phyloP scores from a whole-genome alignment of 2,797 vertebrate genomes.

The Huso huso region DNA sequence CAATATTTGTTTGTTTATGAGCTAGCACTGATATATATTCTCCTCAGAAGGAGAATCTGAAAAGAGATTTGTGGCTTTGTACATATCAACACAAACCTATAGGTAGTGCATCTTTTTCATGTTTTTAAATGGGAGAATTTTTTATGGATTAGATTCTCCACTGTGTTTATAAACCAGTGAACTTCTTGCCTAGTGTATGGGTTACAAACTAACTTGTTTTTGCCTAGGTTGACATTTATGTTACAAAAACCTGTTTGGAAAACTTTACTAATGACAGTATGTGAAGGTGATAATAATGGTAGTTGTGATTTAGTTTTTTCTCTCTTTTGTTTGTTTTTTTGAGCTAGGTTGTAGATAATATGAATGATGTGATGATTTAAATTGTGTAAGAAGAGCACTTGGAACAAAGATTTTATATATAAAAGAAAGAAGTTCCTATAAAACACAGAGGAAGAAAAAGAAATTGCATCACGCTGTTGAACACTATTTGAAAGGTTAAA shows the following conservation, averaged over 20 bases:
- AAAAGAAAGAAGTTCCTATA: conserved; percentile 12
- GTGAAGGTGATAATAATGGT: conserved; percentile 57
- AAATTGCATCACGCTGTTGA: conserved; percentile 30
- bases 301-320: conserved; percentile 37
- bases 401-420: conserved; percentile 41
- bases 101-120: background rate
- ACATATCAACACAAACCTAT: background rate
- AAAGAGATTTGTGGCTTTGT: background rate
- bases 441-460: conserved; percentile 43
- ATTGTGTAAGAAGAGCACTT: conserved; percentile 55
- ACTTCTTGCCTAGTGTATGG: conserved; percentile 14
- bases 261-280: conserved; percentile 80
- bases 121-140: background rate
- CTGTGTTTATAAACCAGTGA: conserved; percentile 4
- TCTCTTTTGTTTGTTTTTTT: conserved; percentile 28
- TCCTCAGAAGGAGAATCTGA: background rate
- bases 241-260: conserved; percentile 40
- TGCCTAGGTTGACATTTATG: conserved; percentile 43
- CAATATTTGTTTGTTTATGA: conserved; percentile 13
- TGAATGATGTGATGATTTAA: conserved; percentile 46
- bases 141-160: too few species aligned
- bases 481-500: conserved; percentile 4
- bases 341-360: conserved; percentile 47
- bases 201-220: conserved; percentile 25
- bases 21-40: conserved; percentile 8